Base-by-base conservation (phyloP, 2,797 vertebrate genomes). In the Sylvilagus floridanus region DNA sequence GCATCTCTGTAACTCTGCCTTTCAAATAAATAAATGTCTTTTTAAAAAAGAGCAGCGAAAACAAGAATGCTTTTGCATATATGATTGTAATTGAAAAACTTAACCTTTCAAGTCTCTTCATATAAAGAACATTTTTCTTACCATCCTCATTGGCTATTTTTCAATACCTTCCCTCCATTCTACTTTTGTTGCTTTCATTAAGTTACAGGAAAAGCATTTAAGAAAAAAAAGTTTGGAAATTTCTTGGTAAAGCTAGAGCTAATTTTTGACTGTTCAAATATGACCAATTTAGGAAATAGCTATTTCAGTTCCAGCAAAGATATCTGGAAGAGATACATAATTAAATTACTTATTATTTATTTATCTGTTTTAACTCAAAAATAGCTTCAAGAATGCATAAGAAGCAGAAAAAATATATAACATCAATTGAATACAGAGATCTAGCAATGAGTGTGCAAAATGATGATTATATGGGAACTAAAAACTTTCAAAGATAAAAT, bases 241-340 rank as follows among this genome's bases (percentile, higher is more conserved):
- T 83, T 94, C 32, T 63, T n/a, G 35, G 69, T 84, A 85, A 94
- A 94, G 66, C 93, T 72, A 86, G 82, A 97, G 72, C 63, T 95
- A 81, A 32, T 76, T 94, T 97, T 97, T 96, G 92, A 81, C 84
- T 94, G 93, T 50, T 94, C 78, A 97, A 96, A 97, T 85, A 81
- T 30, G 66, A 2, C 79, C 93, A 90, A 72, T 87, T 96, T 87
- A 65, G 81, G 82, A 97, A 96, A 88, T 24, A n/a, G 65, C 62
- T 68, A 73, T 92, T 95, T 87, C 76, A 78, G 86, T 88, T n/a
- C 54, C 47, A 96, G 89, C 79, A 95, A 96, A 97, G 91, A 62
- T n/a, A 90, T 91, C 95, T 97, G 69, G 82, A 94, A 92, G 82
- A 98, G 88, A 97, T 86, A 65, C 60, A 96, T 73, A 92, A 94